Conservation (phyloP, 2,888 invertebrate genomes). For the Nowickia ferox region DNA sequence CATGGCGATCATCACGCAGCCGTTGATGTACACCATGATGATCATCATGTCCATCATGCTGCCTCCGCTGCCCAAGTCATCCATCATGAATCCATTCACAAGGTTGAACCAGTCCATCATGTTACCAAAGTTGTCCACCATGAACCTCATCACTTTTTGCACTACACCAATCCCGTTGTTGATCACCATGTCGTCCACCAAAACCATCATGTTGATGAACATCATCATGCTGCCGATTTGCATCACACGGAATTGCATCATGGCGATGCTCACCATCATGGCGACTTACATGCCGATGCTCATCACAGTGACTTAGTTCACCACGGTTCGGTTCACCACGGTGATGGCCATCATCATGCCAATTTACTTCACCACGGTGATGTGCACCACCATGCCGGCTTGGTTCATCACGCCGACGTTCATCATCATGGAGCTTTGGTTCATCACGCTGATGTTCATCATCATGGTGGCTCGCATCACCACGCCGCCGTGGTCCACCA, state of each 20-base stretch:
- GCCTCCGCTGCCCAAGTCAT: conserved; percentile 78
- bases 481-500: conserved; percentile 76
- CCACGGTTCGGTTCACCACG: conserved; percentile 72
- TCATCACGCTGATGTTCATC: conserved; percentile 74
- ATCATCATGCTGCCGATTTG: conserved; percentile 76
- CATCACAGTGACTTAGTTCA: conserved; percentile 70
- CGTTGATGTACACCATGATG: conserved; percentile 75
- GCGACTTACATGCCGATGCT: conserved; percentile 56
- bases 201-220: conserved; percentile 78
- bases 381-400: conserved; percentile 67
- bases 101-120: conserved; percentile 81
- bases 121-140: conserved; percentile 82
- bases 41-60: conserved; percentile 75
- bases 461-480: conserved; percentile 68
- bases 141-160: conserved; percentile 81
- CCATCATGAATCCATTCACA: conserved; percentile 81
- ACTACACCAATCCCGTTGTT: conserved; percentile 80
- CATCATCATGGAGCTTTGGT: conserved; percentile 72
- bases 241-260: conserved; percentile 76
- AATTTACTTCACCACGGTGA: conserved; percentile 68
- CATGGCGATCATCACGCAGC: conserved; percentile 76
- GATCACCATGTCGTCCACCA: conserved; percentile 80
- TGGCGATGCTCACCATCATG: conserved; percentile 69
- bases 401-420: conserved; percentile 71
- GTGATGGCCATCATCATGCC: conserved; percentile 73